Evolutionary conservation across 2,888 invertebrate genomes (phyloP), one percentile per base, ranked within the genome.

Genomic region (Lycocerus yunnanus): DNA sequence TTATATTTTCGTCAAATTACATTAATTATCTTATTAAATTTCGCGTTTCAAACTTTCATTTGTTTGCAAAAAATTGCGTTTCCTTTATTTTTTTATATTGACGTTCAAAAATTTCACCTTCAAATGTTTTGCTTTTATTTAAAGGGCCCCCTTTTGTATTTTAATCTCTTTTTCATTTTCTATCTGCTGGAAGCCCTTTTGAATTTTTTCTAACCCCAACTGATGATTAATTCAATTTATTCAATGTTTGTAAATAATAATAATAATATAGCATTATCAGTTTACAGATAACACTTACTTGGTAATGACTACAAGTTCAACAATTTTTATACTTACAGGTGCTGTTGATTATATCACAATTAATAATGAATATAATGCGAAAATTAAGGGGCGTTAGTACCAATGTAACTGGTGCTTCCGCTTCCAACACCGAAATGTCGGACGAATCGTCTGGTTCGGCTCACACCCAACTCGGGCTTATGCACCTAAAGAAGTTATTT

Each of bases 401-500:
- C 81, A 88, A 88, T 80, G 86, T 88, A 80, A 88, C 88, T 80
- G 86, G 88, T 77, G 85, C 89, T 69, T 85, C 88, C 75, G 84
- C 88, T 77, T 87, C 89, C 78, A 86, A 88, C 78, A 86, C 87
- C 68, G 92, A 92, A 78, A 89, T 90, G 78, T 87, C 90, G 20
- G 90, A 90, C 78, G 88, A 90, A 18, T 88, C 91, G 59, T 89
- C 91, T 78, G 90, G 92, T 73, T 91, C 94, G 67, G 92, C 94
- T 77, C 95, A 95, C 84, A 92, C 96, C 71, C 96, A 97, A 83
- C 91, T 99, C 74, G 98, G 97, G 58, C 90, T 99, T 73, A 97
- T 96, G 93, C 98, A 99, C 85, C 90, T 99, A 68, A 95, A 98
- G 85, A 99, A 99, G 88, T 90, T 99, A 58, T 99, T 98, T 87